phyloP scores from a whole-genome alignment of 2,113 vertebrate genomes.

The Oreochromis aureus region DNA sequence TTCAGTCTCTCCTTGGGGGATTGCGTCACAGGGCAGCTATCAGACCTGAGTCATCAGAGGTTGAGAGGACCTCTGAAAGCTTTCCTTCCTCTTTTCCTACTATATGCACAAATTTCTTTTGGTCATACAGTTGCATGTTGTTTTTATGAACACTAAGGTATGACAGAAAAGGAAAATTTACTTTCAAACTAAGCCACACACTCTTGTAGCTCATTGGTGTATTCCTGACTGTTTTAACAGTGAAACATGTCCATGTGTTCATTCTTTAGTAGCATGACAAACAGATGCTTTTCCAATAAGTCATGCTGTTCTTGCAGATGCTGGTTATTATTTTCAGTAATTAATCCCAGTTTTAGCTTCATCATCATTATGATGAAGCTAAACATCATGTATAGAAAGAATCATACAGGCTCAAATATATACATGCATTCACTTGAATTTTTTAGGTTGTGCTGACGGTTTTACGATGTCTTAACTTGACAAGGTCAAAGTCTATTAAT shows the following conservation, averaged over 20 bases:
- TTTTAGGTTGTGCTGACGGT: not conserved
- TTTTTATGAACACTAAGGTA: not conserved
- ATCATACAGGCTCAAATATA: not conserved
- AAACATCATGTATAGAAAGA: not conserved
- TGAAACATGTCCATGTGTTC: not conserved
- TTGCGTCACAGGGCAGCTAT: slow-evolving; percentile 55
- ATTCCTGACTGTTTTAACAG: not conserved
- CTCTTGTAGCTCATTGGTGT: not conserved
- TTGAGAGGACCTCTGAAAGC: slow-evolving; percentile 22
- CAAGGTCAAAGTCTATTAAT: not conserved
- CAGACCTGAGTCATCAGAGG: slow-evolving; percentile 60
- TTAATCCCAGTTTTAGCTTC: not conserved
- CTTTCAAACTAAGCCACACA: not conserved
- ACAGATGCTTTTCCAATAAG: not conserved
- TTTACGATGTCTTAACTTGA: not conserved
- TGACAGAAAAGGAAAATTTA: not conserved
- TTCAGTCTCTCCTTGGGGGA: slow-evolving; percentile 32
- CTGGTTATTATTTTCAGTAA: not conserved
- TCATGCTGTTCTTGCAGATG: not conserved
- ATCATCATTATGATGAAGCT: not conserved
- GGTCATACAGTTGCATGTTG: not conserved
- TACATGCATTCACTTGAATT: not conserved
- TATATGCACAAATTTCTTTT: not conserved
- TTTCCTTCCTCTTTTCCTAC: not conserved
- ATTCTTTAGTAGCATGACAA: not conserved